phyloP scores from a whole-genome alignment of 2,113 vertebrate genomes.

The Ursus arctos region DNA sequence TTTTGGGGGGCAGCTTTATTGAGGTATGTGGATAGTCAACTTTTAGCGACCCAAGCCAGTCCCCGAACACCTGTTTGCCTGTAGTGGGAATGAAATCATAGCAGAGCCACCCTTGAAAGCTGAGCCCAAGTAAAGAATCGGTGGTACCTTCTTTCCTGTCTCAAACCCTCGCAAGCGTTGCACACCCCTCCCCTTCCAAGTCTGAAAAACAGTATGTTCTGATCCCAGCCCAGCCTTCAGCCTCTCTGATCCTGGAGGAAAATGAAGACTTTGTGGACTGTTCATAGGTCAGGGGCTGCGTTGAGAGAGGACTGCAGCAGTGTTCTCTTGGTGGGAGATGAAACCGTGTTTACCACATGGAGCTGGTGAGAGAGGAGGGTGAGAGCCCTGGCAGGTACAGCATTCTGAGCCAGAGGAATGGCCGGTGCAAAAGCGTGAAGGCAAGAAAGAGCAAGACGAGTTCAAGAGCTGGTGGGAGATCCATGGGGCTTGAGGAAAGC shows the following conservation, averaged over 20 bases:
- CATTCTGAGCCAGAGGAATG: background rate
- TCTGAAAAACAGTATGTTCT: background rate
- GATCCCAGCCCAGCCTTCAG: too few relatives aligned
- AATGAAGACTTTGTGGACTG: background rate
- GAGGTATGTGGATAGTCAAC: background rate
- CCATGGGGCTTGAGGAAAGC: background rate
- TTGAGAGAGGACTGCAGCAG: background rate
- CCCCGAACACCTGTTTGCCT: background rate
- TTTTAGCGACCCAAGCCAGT: background rate
- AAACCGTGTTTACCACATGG: background rate
- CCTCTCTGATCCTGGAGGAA: background rate
- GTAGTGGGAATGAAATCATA: background rate
- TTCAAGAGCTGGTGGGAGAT: accelerated
- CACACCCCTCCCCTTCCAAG: background rate
- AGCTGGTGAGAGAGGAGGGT: background rate
- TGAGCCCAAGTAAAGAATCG: background rate
- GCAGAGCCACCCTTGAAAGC: background rate
- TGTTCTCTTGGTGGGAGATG: background rate
- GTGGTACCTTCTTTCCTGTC: too few relatives aligned
- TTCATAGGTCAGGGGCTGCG: background rate
- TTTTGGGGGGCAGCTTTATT: background rate
- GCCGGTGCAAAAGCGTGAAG: background rate
- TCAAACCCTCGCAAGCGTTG: too few relatives aligned
- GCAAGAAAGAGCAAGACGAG: too few relatives aligned
- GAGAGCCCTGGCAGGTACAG: background rate